Conservation (phyloP, 2,113 vertebrate genomes). For the Grantiella picta region DNA sequence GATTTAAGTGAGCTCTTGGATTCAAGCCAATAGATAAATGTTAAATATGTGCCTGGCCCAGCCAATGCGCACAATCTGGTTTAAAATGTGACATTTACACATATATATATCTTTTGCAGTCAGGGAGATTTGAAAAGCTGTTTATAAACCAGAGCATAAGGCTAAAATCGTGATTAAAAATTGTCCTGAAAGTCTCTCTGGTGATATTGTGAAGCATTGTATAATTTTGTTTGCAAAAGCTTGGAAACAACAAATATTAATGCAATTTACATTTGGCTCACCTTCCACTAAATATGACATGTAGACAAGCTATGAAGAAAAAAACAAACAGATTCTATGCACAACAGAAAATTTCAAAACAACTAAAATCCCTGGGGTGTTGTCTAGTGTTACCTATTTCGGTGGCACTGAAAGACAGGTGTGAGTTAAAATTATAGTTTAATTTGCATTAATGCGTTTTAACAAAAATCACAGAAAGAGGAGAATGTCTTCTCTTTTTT, state of each 20-base stretch:
- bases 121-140: background rate
- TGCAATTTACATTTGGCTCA: background rate
- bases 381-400: background rate
- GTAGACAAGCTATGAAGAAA: background rate
- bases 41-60: slow-evolving; percentile 9
- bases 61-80: slow-evolving; percentile 24
- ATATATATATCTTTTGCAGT: background rate
- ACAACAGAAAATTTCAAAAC: background rate
- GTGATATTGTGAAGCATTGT: background rate
- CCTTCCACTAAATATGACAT: background rate
- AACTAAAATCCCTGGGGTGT: background rate
- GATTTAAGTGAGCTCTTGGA: slow-evolving; percentile 24
- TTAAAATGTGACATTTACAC: slow-evolving; percentile 47
- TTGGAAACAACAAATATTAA: background rate
- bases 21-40: slow-evolving; percentile 23
- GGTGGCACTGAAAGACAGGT: background rate
- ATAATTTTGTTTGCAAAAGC: background rate
- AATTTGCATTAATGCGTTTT: slow-evolving; percentile 17
- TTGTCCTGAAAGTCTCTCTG: background rate
- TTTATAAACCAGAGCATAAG: slow-evolving; percentile 30
- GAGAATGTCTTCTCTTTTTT: background rate
- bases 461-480: background rate
- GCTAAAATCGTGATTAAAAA: background rate
- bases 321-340: background rate
- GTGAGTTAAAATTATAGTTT: slow-evolving; percentile 8